Base-by-base conservation (phyloP, 2,888 invertebrate species). In the Brassicogethes aeneus region DNA sequence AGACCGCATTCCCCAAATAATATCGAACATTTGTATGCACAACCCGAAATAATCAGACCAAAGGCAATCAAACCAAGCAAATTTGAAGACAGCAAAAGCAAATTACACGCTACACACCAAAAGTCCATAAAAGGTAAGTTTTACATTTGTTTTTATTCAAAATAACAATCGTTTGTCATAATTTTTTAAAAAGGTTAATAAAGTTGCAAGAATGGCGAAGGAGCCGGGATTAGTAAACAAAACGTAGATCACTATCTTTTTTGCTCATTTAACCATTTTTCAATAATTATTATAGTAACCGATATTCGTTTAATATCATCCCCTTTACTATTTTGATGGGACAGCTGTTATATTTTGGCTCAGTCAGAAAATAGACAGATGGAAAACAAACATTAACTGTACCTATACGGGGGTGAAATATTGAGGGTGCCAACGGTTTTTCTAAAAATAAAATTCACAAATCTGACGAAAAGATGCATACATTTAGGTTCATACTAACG, bases 91-190 rank as follows among this genome's bases (percentile, higher is more conserved):
- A 34, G 34, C 10, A 37, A 3, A 16, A 37, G 15, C 33, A 36
- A 10, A 39, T 38, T 15, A 39, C 72, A 23, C 23, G 23, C 10
- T 5, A 7, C 23, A 65, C 70, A 73, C 35, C 77, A 76, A 59
- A 73, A 73, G 55, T 72, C 73, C 65, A 76, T 76, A 65, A 76
- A 76, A 71, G 76, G 77, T 77, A 54, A 67, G 23, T 23, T 34
- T 14, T 32, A 32, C 32, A 12, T 12, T 12, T n/a, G 33, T 33
- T 33, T 12, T 33, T 8, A 33, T 34, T 34, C 10, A 5, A 5
- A 15, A 34, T 15, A 34, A 15, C n/a, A 34, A 5, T 31, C 35
- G 34, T 37, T 34, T 39, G 31, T 40, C 32, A 30, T 37, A n/a
- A n/a, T n/a, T n/a, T n/a, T n/a, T n/a, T n/a, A n/a, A n/a, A n/a